Evolutionary conservation across 2,113 vertebrate genomes (phyloP).

Genomic region (Pomatostomus ruficeps): DNA sequence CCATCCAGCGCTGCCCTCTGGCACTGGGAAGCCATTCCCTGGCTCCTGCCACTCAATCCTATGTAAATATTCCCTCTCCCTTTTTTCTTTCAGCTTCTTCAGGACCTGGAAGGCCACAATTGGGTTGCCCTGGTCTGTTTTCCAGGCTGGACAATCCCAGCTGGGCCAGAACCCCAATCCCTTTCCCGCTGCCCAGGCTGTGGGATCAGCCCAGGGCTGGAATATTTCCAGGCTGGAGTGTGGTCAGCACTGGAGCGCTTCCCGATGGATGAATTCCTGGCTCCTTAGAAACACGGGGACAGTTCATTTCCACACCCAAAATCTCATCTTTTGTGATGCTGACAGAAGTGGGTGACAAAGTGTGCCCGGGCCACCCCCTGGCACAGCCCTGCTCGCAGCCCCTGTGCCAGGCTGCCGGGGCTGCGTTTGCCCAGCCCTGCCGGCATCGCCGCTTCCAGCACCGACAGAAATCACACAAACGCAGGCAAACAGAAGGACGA

Average conservation of each 20-base stretch:
- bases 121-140: neutral
- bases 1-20: neutral
- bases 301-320: neutral
- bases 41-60: fast-evolving
- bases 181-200: neutral
- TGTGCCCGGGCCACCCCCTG: neutral
- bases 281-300: neutral
- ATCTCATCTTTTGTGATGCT: too few species aligned
- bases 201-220: neutral
- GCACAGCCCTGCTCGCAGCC: neutral
- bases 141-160: neutral
- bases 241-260: neutral
- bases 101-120: neutral
- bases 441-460: neutral
- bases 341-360: fast-evolving
- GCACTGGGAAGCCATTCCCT: neutral
- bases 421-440: neutral
- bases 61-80: neutral
- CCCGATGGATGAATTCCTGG: fast-evolving
- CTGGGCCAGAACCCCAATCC: neutral
- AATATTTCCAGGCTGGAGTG: neutral
- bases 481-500: neutral
- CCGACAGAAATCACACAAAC: neutral
- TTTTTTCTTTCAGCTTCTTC: too few species aligned
- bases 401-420: neutral